Base-by-base conservation (phyloP, 2,797 vertebrate genomes). In the Heterohyrax brucei region DNA sequence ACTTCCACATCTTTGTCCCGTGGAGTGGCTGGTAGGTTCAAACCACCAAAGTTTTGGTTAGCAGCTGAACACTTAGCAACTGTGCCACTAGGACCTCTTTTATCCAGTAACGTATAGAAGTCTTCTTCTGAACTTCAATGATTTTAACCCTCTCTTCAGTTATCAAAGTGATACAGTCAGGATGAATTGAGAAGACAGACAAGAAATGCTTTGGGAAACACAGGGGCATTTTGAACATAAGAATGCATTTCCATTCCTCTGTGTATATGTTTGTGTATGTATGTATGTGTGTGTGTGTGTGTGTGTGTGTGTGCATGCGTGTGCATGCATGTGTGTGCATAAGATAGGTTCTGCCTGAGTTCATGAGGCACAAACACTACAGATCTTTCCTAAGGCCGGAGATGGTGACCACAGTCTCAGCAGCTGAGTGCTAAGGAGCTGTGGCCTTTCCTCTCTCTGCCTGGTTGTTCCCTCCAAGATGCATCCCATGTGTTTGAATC, bases 271-370 rank as follows among this genome's bases (percentile, higher is more conserved):
- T 39, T 39, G 83, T 10, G 10, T 18, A 18, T 46, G 70, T 70
- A 16, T 33, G 68, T 33, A n/a, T n/a, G 30, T 70, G 68, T 46
- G 39, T 24, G 73, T 19, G 70, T 21, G n/a, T 30, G 7, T 7
- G 12, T 4, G 19, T 9, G 10, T 3, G 30, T 9, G n/a, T 7
- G n/a, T 7, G 70, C 8, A 24, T 30, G 30, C 9, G n/a, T 7
- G n/a, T 7, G 70, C 8, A 24, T 30, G 4, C 4, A 7, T 7
- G 19, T 7, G 10, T 3, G 30, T 13, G n/a, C 1, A 16, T 7
- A 44, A 16, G 50, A n/a, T 16, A 53, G 39, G 26, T 66, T 24
- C 30, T 26, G 9, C 14, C 70, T 39, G 30, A 44, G 28, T 39
- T n/a, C 39, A 46, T 2, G 9, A 92, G 62, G 21, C 13, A 24